phyloP scores from a whole-genome alignment of 2,888 invertebrate genomes.

The Drosophila diplacantha region DNA sequence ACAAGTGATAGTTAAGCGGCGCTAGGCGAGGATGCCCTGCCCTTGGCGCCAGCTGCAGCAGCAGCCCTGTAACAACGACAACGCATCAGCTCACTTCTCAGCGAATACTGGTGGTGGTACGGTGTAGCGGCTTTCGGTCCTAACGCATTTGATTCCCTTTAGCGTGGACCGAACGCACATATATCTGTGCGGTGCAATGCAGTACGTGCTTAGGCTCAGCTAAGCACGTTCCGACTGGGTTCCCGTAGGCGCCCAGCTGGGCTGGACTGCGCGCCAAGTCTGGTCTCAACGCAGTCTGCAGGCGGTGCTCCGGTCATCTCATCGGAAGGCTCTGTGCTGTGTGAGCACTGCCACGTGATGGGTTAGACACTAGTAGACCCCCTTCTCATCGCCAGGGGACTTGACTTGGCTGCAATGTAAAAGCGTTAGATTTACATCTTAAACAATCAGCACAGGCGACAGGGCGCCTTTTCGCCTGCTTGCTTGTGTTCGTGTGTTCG shows the following conservation, averaged over 20 bases:
- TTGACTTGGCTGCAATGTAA: conserved; percentile 53
- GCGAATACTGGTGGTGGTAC: conserved; percentile 64
- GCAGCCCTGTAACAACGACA: conserved; percentile 70
- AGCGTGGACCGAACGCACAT: conserved; percentile 69
- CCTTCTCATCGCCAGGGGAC: conserved; percentile 27
- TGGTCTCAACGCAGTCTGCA: conserved; percentile 3
- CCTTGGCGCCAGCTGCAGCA: conserved; percentile 63
- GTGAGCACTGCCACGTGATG: conserved; percentile 9
- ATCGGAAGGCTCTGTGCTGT: conserved; percentile 16
- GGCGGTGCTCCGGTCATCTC: conserved; percentile 12
- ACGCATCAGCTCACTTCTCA: conserved; percentile 64
- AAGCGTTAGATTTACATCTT: conserved; percentile 50
- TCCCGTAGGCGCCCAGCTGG: conserved; percentile 7
- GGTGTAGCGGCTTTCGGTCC: conserved; percentile 72
- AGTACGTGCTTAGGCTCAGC: conserved; percentile 50
- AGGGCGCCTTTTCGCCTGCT: conserved; percentile 8
- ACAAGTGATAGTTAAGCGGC: conserved; percentile 32
- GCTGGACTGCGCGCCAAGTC: neutral
- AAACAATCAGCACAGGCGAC: conserved; percentile 18
- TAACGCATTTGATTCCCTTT: conserved; percentile 71
- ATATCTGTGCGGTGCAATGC: conserved; percentile 68
- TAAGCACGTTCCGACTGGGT: conserved; percentile 18
- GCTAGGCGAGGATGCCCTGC: conserved; percentile 40
- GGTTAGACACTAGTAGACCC: conserved; percentile 10
- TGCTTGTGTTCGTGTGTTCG: conserved; percentile 17